Conservation (phyloP, 2,797 vertebrate genomes). For the Mallotus villosus region DNA sequence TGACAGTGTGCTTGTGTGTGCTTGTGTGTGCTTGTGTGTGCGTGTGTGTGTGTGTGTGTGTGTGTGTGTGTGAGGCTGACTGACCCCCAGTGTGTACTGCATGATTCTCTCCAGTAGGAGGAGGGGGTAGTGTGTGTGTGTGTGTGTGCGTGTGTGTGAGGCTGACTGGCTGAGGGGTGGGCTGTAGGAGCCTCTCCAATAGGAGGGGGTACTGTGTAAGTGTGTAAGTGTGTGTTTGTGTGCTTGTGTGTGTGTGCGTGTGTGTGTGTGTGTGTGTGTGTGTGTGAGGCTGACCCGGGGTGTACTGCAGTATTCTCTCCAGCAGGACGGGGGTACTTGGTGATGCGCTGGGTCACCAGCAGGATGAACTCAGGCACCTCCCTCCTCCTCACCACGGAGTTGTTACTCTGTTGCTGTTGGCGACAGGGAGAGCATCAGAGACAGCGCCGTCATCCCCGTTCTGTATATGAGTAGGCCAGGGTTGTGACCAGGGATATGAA, state of each 20-base stretch:
- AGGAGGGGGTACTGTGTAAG: slow-evolving; percentile 89
- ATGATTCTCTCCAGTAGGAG: background rate
- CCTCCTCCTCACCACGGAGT: slow-evolving; percentile 85
- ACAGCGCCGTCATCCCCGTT: no score
- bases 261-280: background rate
- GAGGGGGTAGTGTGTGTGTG: background rate
- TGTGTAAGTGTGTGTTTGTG: no score
- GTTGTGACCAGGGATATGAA: no score
- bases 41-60: no score
- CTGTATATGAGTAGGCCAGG: no score
- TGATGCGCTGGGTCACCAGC: slow-evolving; percentile 93
- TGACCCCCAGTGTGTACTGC: no score
- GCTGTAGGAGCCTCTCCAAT: slow-evolving; percentile 88
- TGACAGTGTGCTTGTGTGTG: no score
- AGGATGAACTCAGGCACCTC: slow-evolving; percentile 94
- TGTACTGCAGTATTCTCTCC: slow-evolving; percentile 89
- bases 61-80: no score
- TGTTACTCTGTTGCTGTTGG: slow-evolving; percentile 90
- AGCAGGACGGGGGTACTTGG: slow-evolving; percentile 94
- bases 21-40: no score
- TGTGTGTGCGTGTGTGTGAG: background rate
- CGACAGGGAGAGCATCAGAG: no score
- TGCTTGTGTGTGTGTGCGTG: background rate
- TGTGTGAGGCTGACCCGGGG: slow-evolving; percentile 74
- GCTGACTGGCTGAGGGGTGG: slow-evolving; percentile 36